A percentile compares a stretch with the other conserved stretches of the same genome.
phyloP scores from a whole-genome alignment of 35 echinoderm and acorn worm species.

The Chiridota heheva region DNA sequence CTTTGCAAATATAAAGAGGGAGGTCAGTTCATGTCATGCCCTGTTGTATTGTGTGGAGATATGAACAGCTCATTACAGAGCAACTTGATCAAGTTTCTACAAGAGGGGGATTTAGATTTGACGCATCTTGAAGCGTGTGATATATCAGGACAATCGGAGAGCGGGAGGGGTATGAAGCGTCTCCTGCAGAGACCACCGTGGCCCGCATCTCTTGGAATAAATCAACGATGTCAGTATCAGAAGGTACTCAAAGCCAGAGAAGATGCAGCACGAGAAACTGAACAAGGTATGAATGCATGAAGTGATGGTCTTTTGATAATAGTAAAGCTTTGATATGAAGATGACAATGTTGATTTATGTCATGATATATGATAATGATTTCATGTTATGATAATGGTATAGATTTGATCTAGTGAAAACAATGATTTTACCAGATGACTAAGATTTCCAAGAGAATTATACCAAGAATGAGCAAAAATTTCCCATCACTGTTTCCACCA shows the following conservation, averaged over 20 bases:
- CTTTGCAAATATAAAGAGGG: conserved; percentile 14
- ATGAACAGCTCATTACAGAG: conserved; percentile 82
- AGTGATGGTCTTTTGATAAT: too few relatives aligned
- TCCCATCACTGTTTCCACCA: too few relatives aligned
- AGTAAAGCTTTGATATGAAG: too few relatives aligned
- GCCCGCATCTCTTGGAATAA: conserved; percentile 63
- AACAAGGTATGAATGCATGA: too few relatives aligned
- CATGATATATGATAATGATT: too few relatives aligned
- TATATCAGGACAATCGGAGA: conserved; percentile 70
- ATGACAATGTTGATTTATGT: too few relatives aligned
- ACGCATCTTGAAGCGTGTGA: conserved; percentile 31
- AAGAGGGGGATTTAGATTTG: conserved; percentile 50
- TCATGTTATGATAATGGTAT: too few relatives aligned
- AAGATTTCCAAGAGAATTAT: too few relatives aligned
- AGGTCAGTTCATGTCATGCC: conserved; percentile 28
- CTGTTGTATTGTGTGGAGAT: conserved; percentile 88
- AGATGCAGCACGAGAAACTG: too few relatives aligned
- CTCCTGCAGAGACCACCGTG: conserved; percentile 48
- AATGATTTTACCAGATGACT: too few relatives aligned
- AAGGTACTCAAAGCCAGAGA: conserved; percentile 8
- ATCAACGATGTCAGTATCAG: conserved; percentile 59
- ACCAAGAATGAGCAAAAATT: too few relatives aligned
- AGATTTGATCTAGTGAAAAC: too few relatives aligned
- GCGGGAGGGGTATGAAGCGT: not conserved
- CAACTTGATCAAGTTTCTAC: conserved; percentile 71